Base-by-base conservation (phyloP, 2,888 invertebrate genomes). In the Agriopis leucophaearia region DNA sequence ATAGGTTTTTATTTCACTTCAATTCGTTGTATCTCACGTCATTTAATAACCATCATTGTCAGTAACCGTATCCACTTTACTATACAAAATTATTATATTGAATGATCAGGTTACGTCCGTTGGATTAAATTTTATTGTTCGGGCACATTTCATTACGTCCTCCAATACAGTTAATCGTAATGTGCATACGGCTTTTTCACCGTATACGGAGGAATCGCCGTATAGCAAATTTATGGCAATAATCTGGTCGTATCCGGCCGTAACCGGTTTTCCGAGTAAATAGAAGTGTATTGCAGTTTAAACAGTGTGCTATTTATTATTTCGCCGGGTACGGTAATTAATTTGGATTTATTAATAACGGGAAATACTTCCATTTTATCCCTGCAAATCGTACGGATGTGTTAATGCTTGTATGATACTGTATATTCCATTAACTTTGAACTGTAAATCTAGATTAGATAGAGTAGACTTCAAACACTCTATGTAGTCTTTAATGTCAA, bases 201-300 rank as follows among this genome's bases (percentile, higher is more conserved):
- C 40, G 42, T 52, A 27, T 65, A 36, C 60, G 18, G 35, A 54
- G 52, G 10, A 52, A 42, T 42, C 18, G 15, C 55, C 27, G 42
- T 55, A 42, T 73, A 78, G 78, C 76, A 80, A 86, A 91, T 91
- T 90, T 90, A 90, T 90, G 88, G 83, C 89, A 86, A 89, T 91
- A 91, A 91, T 90, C 88, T 88, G 86, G 72, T 83, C 81, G 80
- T 84, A 83, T 90, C 88, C 88, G 86, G 73, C 83, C 81, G 80
- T 84, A 83, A 82, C 83, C 83, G 80, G 85, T 81, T 86, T 83
- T 83, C 74, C 79, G 84, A 77, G 67, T 71, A 74, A 84, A 88
- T 87, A 86, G 85, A 87, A 84, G 81, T 84, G 81, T 81, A 82
- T 83, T 82, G 78, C 81, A 80, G 82, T 83, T 85, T 85, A 82